Evolutionary conservation across 1,140 invertebrate species (phyloP).

Genomic region (Pentalonia nigronervosa): DNA sequence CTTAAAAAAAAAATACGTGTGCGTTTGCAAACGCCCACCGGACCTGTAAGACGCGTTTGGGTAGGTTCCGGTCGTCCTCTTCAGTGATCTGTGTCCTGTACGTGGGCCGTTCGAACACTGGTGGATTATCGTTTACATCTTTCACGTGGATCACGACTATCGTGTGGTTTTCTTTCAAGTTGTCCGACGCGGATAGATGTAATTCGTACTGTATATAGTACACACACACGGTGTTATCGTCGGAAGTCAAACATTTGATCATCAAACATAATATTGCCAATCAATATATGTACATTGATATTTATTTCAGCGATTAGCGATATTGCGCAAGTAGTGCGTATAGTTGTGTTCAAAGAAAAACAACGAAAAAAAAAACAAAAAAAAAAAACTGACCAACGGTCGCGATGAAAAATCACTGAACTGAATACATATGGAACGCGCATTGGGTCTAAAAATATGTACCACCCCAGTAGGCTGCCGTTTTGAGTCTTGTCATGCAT

Average conservation of each 20-base stretch:
- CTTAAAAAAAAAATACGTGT: constrained; percentile 12
- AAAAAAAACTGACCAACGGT: too few relatives aligned
- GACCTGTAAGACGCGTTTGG: constrained; percentile 92
- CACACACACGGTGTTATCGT: background rate
- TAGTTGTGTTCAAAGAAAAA: too few relatives aligned
- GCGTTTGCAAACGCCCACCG: constrained; percentile 60
- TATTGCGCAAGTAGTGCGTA: too few relatives aligned
- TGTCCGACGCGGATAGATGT: constrained; percentile 90
- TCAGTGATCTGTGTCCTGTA: constrained; percentile 95
- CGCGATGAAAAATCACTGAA: too few relatives aligned
- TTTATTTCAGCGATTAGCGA: too few relatives aligned
- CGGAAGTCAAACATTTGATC: background rate
- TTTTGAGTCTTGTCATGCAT: too few relatives aligned
- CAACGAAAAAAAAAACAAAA: too few relatives aligned
- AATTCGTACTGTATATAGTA: constrained; percentile 80
- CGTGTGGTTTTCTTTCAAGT: constrained; percentile 94
- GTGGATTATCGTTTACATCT: constrained; percentile 90
- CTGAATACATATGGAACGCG: too few relatives aligned
- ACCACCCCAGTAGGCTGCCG: too few relatives aligned
- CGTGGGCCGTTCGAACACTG: constrained; percentile 89
- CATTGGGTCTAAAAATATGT: too few relatives aligned
- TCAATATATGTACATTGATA: too few relatives aligned
- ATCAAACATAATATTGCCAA: background rate
- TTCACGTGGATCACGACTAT: constrained; percentile 95
- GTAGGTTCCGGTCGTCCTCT: constrained; percentile 92